Conservation (phyloP, 1,140 invertebrate species). For the Zeugodacus cucurbitae region DNA sequence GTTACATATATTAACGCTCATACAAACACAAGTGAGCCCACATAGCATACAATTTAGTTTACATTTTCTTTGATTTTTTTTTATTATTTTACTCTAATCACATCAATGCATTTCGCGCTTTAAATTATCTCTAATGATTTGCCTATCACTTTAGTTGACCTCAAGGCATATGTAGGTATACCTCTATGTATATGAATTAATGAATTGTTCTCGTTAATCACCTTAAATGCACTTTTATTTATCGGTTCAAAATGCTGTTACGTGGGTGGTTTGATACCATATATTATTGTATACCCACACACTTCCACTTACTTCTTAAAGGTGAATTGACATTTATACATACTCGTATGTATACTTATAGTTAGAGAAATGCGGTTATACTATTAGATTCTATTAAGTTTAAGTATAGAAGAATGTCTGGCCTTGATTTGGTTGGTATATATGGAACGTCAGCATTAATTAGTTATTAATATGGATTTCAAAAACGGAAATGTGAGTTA, state of each 20-base stretch:
- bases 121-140: slow-evolving; percentile 21
- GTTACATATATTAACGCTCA: neutral
- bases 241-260: neutral
- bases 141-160: neutral
- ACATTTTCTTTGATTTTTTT: too few relatives aligned
- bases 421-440: too few relatives aligned
- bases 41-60: neutral
- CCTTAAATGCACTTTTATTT: neutral
- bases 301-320: too few relatives aligned
- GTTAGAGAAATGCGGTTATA: too few relatives aligned
- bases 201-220: slow-evolving; percentile 20
- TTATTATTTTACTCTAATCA: neutral
- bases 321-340: too few relatives aligned
- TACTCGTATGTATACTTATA: too few relatives aligned
- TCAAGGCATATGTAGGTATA: neutral
- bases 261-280: neutral
- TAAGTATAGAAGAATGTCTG: too few relatives aligned
- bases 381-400: too few relatives aligned
- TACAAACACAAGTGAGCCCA: neutral
- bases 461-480: too few relatives aligned
- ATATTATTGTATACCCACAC: neutral
- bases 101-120: neutral
- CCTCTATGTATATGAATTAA: neutral
- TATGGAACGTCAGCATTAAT: too few relatives aligned
- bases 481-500: too few relatives aligned